A percentile compares a stretch with the other conserved stretches of the same genome.
Conservation (phyloP, 1,140 invertebrate genomes). For the Leucophenga varia region DNA sequence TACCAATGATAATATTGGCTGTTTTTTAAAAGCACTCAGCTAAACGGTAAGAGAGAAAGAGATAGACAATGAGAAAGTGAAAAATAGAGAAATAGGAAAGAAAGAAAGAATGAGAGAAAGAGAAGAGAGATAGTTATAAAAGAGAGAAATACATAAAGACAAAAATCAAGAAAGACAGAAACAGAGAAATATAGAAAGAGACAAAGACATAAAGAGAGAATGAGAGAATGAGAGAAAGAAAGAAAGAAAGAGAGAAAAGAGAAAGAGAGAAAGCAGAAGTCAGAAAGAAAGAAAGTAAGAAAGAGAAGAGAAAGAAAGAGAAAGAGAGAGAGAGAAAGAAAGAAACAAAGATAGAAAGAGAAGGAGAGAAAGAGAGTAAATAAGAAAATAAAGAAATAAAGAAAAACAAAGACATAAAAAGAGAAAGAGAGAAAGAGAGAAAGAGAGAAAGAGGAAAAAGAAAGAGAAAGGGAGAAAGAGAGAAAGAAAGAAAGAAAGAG, state of each 20-base stretch:
- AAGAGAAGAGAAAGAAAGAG: no score
- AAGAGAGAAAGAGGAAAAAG: no score
- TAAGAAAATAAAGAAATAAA: background rate
- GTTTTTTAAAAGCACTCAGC: no score
- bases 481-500: no score
- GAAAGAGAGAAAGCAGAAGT: background rate
- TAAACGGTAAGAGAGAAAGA: background rate
- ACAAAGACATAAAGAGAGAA: background rate
- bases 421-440: background rate
- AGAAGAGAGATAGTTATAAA: background rate
- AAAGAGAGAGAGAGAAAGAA: no score
- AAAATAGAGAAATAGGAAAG: background rate
- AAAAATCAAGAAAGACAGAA: background rate
- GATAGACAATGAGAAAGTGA: background rate
- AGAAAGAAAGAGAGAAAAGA: background rate
- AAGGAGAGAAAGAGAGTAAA: background rate
- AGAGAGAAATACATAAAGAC: background rate
- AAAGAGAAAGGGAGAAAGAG: background rate
- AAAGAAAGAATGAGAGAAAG: background rate
- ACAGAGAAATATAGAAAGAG: background rate
- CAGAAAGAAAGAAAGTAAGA: background rate
- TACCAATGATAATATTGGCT: no score
- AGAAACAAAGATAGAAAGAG: no score
- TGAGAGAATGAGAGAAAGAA: background rate
- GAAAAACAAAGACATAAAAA: background rate